Evolutionary conservation across 1,140 invertebrate species (phyloP), one percentile per base, ranked within the genome.

Genomic region (Campoletis sonorensis): DNA sequence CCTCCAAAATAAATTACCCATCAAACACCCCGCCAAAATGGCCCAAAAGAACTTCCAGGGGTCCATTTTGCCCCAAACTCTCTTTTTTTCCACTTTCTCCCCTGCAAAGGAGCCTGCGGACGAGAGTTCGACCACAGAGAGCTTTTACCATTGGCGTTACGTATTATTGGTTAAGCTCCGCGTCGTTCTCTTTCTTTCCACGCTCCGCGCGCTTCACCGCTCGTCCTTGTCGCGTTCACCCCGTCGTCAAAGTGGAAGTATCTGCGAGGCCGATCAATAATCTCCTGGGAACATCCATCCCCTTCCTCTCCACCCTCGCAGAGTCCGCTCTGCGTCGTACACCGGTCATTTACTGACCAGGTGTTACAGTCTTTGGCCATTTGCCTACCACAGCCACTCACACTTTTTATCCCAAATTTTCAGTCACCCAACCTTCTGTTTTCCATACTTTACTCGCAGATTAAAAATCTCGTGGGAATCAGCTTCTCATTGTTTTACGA

Each of bases 251-350:
- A 81, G 86, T 84, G 80, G 58, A 88, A 87, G 84, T 88, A 90
- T 89, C 88, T 88, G 85, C 79, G 72, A 72, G 80, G 40, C 70
- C 87, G 90, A 91, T 91, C 90, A 91, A 92, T 92, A 91, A 89
- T 91, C 87, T 90, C 86, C 87, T 89, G 87, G 88, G 87, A 91
- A 90, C 86, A 90, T 91, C 87, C 86, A 84, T 87, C 84, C 86
- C 88, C 85, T 67, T 23, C 67, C 64, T 54, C 40, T 72, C 30
- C 58, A 49, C 71, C 64, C 83, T 87, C 84, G 84, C 84, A 67
- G 73, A 45, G 79, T 64, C 54, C 58, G 51, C 23, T 64, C 68
- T 21, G 30, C 68, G 16, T 23, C 64, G 81, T 84, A 82, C 84
- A 87, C 85, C 40, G 40, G 40, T 45, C 40, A 45, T 45, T 45